phyloP scores from a whole-genome alignment of 2,888 invertebrate species.

The Metallyticus violacea region DNA sequence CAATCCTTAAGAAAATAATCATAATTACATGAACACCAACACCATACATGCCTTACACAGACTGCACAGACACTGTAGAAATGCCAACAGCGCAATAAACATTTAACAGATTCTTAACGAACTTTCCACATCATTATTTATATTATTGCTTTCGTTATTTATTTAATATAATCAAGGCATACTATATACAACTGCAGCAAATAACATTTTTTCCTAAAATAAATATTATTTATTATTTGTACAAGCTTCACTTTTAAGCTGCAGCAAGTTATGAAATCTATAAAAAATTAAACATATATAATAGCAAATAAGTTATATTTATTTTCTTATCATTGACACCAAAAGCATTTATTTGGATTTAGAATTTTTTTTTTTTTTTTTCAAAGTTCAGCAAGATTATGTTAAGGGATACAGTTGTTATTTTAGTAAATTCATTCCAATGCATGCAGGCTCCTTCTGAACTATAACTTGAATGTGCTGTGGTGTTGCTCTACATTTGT shows the following conservation, averaged over 20 bases:
- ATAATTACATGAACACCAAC: slow-evolving; percentile 4
- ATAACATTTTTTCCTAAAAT: neutral
- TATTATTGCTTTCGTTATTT: slow-evolving; percentile 17
- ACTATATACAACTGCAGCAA: slow-evolving; percentile 14
- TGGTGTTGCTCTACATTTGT: neutral
- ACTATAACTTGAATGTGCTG: neutral
- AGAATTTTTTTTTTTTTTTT: too few species aligned
- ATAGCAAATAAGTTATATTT: neutral
- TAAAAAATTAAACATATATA: neutral
- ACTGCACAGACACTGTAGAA: slow-evolving; percentile 14
- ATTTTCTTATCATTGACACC: neutral
- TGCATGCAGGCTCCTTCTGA: neutral
- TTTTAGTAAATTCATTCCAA: neutral
- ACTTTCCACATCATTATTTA: slow-evolving; percentile 14
- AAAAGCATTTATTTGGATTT: neutral
- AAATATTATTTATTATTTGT: slow-evolving; percentile 2
- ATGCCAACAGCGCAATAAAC: slow-evolving; percentile 16
- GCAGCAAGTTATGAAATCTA: neutral
- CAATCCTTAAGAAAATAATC: neutral
- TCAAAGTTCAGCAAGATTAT: neutral
- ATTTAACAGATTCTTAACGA: slow-evolving; percentile 15
- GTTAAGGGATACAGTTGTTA: neutral
- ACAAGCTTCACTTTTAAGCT: slow-evolving; percentile 9
- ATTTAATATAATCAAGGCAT: slow-evolving; percentile 15
- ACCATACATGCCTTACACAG: slow-evolving; percentile 9